Evolutionary conservation across 2,797 vertebrate species (phyloP).

Genomic region (Aphelocoma californica): DNA sequence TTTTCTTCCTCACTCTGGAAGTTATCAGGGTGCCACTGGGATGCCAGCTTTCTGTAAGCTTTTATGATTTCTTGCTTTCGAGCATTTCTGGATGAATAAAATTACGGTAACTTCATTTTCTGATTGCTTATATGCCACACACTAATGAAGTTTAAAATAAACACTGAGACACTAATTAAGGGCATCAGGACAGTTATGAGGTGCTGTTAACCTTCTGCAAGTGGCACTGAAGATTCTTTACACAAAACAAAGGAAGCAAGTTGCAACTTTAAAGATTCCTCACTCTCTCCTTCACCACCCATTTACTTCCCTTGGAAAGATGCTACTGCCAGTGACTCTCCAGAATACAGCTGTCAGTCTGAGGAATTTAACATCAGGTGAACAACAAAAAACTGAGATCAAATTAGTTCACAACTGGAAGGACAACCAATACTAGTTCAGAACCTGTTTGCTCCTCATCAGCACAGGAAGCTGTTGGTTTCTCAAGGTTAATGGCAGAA

Average conservation of each 20-base stretch:
- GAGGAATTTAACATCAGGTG: not conserved
- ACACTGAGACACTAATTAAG: not conserved
- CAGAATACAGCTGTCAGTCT: not conserved
- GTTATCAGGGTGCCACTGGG: slow-evolving; percentile 98
- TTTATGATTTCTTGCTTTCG: slow-evolving; percentile 98
- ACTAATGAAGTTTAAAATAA: not conserved
- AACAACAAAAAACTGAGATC: not conserved
- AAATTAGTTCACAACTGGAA: not conserved
- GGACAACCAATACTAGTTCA: not conserved
- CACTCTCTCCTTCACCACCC: not conserved
- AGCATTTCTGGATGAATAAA: slow-evolving; percentile 81
- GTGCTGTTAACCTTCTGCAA: not conserved
- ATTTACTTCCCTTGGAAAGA: not conserved
- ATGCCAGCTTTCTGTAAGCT: slow-evolving; percentile 94
- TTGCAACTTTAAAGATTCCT: not conserved
- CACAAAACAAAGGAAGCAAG: not conserved
- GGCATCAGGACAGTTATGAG: not conserved
- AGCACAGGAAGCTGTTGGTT: not conserved
- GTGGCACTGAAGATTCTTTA: not conserved
- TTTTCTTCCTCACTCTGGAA: slow-evolving; percentile 93
- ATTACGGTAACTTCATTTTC: not conserved
- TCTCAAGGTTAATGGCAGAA: not conserved
- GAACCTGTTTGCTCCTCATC: not conserved
- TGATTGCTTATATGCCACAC: not conserved
- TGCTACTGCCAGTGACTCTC: not conserved